Evolutionary conservation across 92 coral and sea anemone genomes (phyloP), one percentile per base, ranked within the genome.

Genomic region (Zoanthus solanderi): DNA sequence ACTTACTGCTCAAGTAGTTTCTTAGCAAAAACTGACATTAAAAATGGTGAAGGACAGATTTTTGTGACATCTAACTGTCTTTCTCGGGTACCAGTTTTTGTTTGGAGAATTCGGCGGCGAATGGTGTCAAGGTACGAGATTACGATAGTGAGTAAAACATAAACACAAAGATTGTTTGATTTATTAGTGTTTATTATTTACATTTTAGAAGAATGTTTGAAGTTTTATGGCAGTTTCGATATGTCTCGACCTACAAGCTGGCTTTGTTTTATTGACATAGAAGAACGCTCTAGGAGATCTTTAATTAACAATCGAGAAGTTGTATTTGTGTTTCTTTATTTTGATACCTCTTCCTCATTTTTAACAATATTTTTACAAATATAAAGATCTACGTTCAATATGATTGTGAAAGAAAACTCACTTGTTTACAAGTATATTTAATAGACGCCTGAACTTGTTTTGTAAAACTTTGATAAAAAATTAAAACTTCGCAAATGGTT

Each of bases 71-170:
- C 47, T 66, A 37, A 46, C 65, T 60, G 65, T 12, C 28, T 15
- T 17, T 18, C n/a, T 44, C 15, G 13, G 63, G 85, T 66, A 81
- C 85, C 75, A 67, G 76, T 81, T 32, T 67, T 66, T 81, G 85
- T 81, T 81, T 81, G 85, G 75, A 44, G 53, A 66, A 42, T 58
- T 13, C 34, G 46, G 61, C 76, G 5, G 61, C 29, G 44, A 65
- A 67, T 81, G 85, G 57, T 81, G 85, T 45, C 76, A 67, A 81
- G 85, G 85, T 66, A 66, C 52, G 76, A 66, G 61, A 81, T 81
- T 12, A 66, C 75, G 66, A 46, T 81, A 9, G 75, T 66, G 75
- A 66, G 47, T 34, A 32, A 31, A 81, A 81, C 75, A 66, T 81
- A 81, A 81, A 81, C 75, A 81, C 75, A 23, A 18, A 45, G 14